Base-by-base conservation (phyloP, 2,797 vertebrate genomes). In the Triplophysa bombifrons region DNA sequence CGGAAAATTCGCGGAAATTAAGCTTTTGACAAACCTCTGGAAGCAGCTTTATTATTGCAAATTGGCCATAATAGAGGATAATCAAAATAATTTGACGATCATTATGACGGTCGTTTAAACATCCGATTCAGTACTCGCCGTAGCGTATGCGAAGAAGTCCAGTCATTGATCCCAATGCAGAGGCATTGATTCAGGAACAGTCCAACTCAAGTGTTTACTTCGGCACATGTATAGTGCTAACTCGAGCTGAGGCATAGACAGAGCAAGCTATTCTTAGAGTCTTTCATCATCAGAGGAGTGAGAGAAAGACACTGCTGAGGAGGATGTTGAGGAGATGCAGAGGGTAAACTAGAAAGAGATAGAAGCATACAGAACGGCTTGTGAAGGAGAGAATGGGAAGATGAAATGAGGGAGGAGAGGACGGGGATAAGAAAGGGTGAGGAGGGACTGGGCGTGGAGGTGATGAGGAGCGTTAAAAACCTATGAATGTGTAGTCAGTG, bases 231-330 rank as follows among this genome's bases (percentile, higher is more conserved):
- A 20, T 55, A 58, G 64, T 48, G 74, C 55, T 68, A 58, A 76
- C 30, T 11, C 2, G 72, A 75, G 65, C 61, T 0, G 10, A 55
- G 14, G n/a, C 17, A 66, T 9, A 81, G 53, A 58, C 27, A 66
- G 27, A 77, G 46, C 20, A 20, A 44, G 22, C 71, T 78, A 73
- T 78, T 72, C 76, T 78, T 71, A 72, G 68, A 63, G 58, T 55
- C 68, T 78, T 78, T 78, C 70, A 77, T 67, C 64, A 41, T 48
- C 30, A 72, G 58, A 75, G 58, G 30, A 5, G 30, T 30, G 61
- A 72, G 60, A 44, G 74, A 80, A 56, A 68, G 70, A 68, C 64
- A 64, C 1, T 53, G 41, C 2, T 2, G 41, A 41, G 34, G 17
- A 53, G 38, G 68, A 78, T 63, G 51, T 14, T 68, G 50, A 71